phyloP scores from a whole-genome alignment of 2,113 vertebrate genomes.

The Vidua chalybeata region DNA sequence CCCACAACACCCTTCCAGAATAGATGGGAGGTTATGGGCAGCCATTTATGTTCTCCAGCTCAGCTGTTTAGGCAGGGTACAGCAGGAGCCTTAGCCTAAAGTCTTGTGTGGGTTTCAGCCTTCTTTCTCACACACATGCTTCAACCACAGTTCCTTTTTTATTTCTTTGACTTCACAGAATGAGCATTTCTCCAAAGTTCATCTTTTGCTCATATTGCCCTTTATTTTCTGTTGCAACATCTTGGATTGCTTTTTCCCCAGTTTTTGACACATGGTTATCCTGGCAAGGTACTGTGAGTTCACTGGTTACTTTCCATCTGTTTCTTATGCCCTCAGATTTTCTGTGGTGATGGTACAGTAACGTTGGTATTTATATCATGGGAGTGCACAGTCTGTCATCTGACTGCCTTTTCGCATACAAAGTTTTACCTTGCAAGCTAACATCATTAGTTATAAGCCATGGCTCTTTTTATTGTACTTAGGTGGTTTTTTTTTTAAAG shows the following conservation, averaged over 20 bases:
- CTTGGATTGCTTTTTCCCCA: background rate
- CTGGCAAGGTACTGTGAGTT: background rate
- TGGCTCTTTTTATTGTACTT: background rate
- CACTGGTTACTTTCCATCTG: background rate
- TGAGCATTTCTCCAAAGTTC: background rate
- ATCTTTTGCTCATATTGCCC: background rate
- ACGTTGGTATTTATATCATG: fast-evolving
- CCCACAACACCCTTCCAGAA: background rate
- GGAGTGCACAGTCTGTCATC: background rate
- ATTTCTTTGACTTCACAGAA: background rate
- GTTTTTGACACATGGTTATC: background rate
- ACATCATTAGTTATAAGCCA: background rate
- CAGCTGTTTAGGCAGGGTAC: background rate
- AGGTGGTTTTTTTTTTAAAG: background rate
- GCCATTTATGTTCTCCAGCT: background rate
- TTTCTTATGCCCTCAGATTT: background rate
- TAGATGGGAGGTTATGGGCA: background rate
- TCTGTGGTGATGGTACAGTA: background rate
- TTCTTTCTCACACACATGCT: background rate
- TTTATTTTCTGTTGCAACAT: background rate
- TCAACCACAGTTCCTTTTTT: background rate
- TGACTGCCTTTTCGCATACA: background rate
- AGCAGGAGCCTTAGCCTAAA: background rate
- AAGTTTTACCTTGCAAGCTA: background rate
- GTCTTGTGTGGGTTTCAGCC: background rate